A percentile compares a stretch with the other conserved stretches of the same genome.
phyloP scores from a whole-genome alignment of 64 coral and sea anemone genomes.

The Exaiptasia diaphana region DNA sequence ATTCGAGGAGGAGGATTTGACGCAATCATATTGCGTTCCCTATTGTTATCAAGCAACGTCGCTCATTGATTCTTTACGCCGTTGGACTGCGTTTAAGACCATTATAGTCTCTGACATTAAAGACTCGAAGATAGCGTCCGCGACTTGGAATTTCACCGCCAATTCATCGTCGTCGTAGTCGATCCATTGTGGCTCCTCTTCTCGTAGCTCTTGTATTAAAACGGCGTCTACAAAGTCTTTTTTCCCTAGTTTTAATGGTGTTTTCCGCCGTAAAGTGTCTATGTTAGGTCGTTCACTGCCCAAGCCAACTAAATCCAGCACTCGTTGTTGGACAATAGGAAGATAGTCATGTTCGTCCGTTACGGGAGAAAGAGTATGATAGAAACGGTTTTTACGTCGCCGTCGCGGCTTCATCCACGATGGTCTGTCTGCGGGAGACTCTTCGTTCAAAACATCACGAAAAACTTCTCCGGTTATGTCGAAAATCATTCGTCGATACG shows the following conservation, averaged over 20 bases:
- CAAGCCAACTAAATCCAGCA: constrained; percentile 82
- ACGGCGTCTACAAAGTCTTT: constrained; percentile 96
- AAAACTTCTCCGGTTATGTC: constrained; percentile 83
- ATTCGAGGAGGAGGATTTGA: no score
- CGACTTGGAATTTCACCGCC: constrained; percentile 96
- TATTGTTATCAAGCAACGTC: background rate
- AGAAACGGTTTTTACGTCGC: constrained; percentile 68
- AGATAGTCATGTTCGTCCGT: constrained; percentile 62
- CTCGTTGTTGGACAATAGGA: constrained; percentile 67
- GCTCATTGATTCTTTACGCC: constrained; percentile 39
- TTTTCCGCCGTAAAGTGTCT: constrained; percentile 83
- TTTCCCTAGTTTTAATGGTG: constrained; percentile 82
- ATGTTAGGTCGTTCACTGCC: constrained; percentile 71
- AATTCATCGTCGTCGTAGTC: constrained; percentile 97
- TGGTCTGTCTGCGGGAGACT: constrained; percentile 39
- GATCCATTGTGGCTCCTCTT: constrained; percentile 93
- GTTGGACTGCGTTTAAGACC: constrained; percentile 88
- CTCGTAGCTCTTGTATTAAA: constrained; percentile 88
- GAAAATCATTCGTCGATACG: constrained; percentile 76
- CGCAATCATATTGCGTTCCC: no score
- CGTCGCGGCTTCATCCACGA: constrained; percentile 89
- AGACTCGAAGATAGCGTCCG: constrained; percentile 91
- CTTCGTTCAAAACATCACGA: constrained; percentile 66
- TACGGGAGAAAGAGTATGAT: constrained; percentile 64
- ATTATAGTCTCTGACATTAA: constrained; percentile 86